These are phyloP conservation scores for Phymorhynchus buccinoides DNA, from an alignment of 1,140 invertebrate species.

Conservation along the genomic window DNA sequence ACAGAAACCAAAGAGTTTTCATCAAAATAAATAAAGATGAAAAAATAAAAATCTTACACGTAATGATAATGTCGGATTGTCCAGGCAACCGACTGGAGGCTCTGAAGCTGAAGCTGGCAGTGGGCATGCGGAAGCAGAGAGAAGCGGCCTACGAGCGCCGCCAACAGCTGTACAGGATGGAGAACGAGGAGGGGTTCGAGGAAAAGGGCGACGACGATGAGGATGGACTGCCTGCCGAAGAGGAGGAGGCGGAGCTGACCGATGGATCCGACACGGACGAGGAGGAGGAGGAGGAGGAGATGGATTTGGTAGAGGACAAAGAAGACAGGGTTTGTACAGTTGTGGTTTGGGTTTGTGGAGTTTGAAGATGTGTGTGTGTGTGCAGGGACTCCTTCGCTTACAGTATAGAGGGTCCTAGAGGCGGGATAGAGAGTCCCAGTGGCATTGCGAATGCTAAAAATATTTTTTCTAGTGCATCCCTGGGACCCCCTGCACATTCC, in stretches of 20 bases:
- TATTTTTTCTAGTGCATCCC: too few relatives aligned
- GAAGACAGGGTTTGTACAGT: constrained; percentile 6
- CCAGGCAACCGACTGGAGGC: constrained; percentile 20
- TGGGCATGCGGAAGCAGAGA: constrained; percentile 44
- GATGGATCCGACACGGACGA: constrained; percentile 43
- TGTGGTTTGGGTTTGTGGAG: too few relatives aligned
- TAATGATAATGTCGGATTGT: too few relatives aligned
- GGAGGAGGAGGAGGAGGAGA: constrained; percentile 24
- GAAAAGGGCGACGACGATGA: constrained; percentile 27
- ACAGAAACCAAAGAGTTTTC: not conserved
- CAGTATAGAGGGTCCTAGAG: too few relatives aligned
- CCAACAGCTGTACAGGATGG: constrained; percentile 41
- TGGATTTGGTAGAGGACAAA: not conserved
- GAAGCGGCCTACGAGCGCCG: constrained; percentile 42
- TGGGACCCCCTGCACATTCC: too few relatives aligned
- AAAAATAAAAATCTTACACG: not conserved
- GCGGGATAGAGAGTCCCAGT: too few relatives aligned
- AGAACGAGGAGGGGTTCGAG: constrained; percentile 54
- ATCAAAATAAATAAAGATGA: not conserved
- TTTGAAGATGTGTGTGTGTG: too few relatives aligned
- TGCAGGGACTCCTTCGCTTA: too few relatives aligned
- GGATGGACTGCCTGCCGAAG: constrained; percentile 26
- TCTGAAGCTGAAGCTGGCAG: constrained; percentile 41
- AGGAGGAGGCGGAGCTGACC: constrained; percentile 52
- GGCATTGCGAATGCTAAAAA: too few relatives aligned